Percentiles rank a stretch among this genome's conserved stretches.
phyloP scores from a whole-genome alignment of 1,140 invertebrate genomes.

The Himalopsyche phryganea region DNA sequence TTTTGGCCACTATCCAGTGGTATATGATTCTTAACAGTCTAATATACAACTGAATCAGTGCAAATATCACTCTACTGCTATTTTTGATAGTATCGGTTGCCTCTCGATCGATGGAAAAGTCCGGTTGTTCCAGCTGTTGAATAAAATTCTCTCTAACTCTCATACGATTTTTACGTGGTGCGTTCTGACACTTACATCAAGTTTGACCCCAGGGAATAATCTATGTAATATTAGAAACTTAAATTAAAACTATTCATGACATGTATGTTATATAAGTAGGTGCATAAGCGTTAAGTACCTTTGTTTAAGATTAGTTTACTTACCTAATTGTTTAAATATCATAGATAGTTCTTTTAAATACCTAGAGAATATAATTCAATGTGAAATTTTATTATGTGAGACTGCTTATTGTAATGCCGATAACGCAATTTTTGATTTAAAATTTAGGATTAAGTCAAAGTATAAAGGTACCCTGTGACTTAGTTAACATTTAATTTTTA shows the following conservation, averaged over 20 bases:
- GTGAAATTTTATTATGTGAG: constrained; percentile 36
- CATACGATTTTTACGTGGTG: constrained; percentile 6
- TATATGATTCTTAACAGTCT: no score
- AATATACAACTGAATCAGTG: no score
- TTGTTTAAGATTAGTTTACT: constrained; percentile 23
- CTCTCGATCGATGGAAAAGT: no score
- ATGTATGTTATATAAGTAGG: constrained; percentile 26
- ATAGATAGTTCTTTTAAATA: constrained; percentile 32
- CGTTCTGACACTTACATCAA: constrained; percentile 7
- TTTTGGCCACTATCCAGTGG: no score
- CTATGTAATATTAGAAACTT: constrained; percentile 19
- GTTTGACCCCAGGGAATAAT: constrained; percentile 26
- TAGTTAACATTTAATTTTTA: constrained; percentile 13
- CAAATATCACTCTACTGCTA: no score
- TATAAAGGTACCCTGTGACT: constrained; percentile 6
- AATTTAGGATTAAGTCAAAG: constrained; percentile 16
- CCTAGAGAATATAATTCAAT: constrained; percentile 34
- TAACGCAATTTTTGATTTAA: constrained; percentile 27
- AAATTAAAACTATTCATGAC: constrained; percentile 27
- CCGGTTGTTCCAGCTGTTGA: background rate
- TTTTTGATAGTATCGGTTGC: no score
- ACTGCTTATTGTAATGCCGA: constrained; percentile 35
- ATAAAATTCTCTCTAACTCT: background rate
- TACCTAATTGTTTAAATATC: constrained; percentile 33
- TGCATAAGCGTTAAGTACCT: constrained; percentile 24